phyloP scores from a whole-genome alignment of 2,113 vertebrate genomes.

The Ancistrus triradiatus region DNA sequence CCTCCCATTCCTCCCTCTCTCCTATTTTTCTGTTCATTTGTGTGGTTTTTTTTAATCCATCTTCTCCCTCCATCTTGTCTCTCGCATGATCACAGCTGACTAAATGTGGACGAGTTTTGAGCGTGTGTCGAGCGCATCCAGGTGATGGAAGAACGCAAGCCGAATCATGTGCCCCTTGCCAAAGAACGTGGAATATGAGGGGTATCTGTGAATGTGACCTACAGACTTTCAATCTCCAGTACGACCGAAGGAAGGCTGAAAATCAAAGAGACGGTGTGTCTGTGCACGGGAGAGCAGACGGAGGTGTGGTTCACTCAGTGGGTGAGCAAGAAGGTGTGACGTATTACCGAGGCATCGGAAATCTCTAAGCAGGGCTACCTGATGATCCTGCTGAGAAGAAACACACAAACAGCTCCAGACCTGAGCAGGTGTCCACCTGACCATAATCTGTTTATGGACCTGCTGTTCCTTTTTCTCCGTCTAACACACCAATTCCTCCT shows the following conservation, averaged over 20 bases:
- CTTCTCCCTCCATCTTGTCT: slow-evolving; percentile 39
- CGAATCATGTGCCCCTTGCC: slow-evolving; percentile 22
- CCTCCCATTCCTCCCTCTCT: slow-evolving; percentile 27
- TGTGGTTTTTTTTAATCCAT: not conserved
- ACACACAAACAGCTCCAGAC: not conserved
- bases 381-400: slow-evolving; percentile 19
- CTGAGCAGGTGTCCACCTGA: slow-evolving; percentile 11
- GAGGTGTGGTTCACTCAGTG: slow-evolving; percentile 30
- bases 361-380: slow-evolving; percentile 40
- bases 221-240: too few relatives aligned
- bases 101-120: slow-evolving; percentile 32
- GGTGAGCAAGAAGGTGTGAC: slow-evolving; percentile 33
- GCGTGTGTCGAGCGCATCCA: not conserved
- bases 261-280: slow-evolving; percentile 31
- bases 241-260: too few relatives aligned
- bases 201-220: too few relatives aligned
- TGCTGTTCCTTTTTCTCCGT: too few relatives aligned
- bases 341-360: slow-evolving; percentile 29
- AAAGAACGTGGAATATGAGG: slow-evolving; percentile 3
- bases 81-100: slow-evolving; percentile 58
- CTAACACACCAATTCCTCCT: too few relatives aligned
- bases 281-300: slow-evolving; percentile 13
- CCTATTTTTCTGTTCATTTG: slow-evolving; percentile 18
- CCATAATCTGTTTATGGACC: too few relatives aligned
- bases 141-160: slow-evolving; percentile 22